These are phyloP conservation scores for Drosophila kanapiae DNA, from an alignment of 1,140 invertebrate genomes.

Conservation along the genomic window DNA sequence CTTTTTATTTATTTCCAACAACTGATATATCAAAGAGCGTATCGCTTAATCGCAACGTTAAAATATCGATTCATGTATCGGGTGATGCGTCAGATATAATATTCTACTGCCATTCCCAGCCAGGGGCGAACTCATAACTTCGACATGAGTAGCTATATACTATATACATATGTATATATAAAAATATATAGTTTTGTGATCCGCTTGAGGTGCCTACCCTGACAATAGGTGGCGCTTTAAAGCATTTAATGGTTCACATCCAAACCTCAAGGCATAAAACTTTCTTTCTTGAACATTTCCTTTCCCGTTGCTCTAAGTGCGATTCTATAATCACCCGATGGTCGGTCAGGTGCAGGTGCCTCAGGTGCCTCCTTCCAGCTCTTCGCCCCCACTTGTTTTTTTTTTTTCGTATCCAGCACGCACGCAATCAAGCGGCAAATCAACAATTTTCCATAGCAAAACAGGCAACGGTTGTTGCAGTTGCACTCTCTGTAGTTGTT, in stretches of 20 bases:
- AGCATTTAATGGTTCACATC: conserved; percentile 40
- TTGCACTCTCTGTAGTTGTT: conserved; percentile 1
- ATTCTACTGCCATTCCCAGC: too few species aligned
- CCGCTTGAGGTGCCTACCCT: conserved; percentile 23
- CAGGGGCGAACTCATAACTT: not conserved
- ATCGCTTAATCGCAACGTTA: too few species aligned
- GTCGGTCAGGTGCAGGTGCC: conserved; percentile 55
- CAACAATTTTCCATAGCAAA: conserved; percentile 82
- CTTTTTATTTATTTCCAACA: too few species aligned
- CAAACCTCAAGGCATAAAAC: conserved; percentile 38
- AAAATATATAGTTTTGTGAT: conserved; percentile 1
- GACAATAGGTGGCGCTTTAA: conserved; percentile 34
- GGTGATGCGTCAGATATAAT: too few species aligned
- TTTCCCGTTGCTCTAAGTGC: conserved; percentile 57
- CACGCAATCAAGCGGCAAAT: conserved; percentile 83
- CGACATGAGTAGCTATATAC: not conserved
- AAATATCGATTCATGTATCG: too few species aligned
- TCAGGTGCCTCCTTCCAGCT: not conserved
- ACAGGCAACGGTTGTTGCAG: conserved; percentile 66
- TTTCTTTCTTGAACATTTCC: conserved; percentile 62
- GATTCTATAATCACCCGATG: conserved; percentile 68
- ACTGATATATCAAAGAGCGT: too few species aligned
- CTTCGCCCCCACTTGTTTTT: conserved; percentile 9
- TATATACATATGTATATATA: conserved; percentile 2
- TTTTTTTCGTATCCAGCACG: conserved; percentile 41